Evolutionary conservation across 2,113 vertebrate species (phyloP).

Genomic region (Mugil cephalus): DNA sequence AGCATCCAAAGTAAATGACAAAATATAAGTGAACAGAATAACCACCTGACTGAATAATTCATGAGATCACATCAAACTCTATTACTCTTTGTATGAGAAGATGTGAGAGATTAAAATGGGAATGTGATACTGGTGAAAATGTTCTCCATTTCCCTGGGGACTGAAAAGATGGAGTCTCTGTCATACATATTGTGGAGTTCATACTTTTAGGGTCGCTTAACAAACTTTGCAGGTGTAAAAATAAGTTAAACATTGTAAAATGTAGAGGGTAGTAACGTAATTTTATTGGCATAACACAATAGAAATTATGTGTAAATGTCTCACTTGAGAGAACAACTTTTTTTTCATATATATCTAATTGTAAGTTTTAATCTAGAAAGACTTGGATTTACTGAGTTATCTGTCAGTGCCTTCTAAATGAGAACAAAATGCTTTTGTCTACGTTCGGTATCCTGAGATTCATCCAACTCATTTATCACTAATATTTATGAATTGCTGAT

Average conservation of each 20-base stretch:
- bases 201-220: slow-evolving; percentile 27
- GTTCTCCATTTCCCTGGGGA: slow-evolving; percentile 41
- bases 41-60: slow-evolving; percentile 60
- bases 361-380: background rate
- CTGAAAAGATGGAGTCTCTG: slow-evolving; percentile 31
- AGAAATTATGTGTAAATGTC: background rate
- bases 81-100: slow-evolving; percentile 54
- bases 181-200: slow-evolving; percentile 28
- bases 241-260: too few relatives aligned
- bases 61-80: slow-evolving; percentile 47
- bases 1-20: slow-evolving; percentile 58
- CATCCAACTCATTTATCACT: slow-evolving; percentile 26
- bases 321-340: background rate
- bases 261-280: too few relatives aligned
- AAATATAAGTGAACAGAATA: slow-evolving; percentile 56
- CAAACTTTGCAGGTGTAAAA: slow-evolving; percentile 31
- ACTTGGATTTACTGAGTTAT: background rate
- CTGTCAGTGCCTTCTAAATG: slow-evolving; percentile 6
- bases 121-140: slow-evolving; percentile 58
- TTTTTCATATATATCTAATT: background rate
- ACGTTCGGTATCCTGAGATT: slow-evolving; percentile 7
- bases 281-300: background rate
- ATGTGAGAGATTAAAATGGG: slow-evolving; percentile 61
- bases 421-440: slow-evolving; percentile 15
- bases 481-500: slow-evolving; percentile 15